Evolutionary conservation across 2,797 vertebrate species (phyloP).

Genomic region (Hydrocynus forskahlii): DNA sequence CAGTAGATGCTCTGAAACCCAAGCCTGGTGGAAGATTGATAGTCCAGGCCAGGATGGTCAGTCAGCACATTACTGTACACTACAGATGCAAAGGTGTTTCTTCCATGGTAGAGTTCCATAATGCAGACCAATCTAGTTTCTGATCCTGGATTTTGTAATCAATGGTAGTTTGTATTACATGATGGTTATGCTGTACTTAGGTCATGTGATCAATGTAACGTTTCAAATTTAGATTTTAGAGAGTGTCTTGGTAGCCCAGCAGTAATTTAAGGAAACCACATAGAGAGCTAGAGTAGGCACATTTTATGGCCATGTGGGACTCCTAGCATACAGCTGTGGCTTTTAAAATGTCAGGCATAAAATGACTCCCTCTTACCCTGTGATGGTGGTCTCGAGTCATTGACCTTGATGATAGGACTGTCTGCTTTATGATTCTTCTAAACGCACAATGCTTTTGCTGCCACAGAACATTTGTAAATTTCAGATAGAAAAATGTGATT

Average conservation of each 20-base stretch:
- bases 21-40: no score
- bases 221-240: no score
- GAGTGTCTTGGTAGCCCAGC: no score
- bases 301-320: background rate
- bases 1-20: no score
- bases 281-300: background rate
- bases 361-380: conserved; percentile 34
- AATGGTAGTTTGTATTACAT: background rate
- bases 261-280: background rate
- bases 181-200: conserved; percentile 20
- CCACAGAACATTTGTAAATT: conserved; percentile 28
- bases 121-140: background rate
- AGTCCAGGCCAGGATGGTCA: no score
- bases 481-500: conserved; percentile 31
- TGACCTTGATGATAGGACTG: conserved; percentile 47
- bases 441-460: conserved; percentile 36
- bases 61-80: background rate
- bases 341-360: conserved; percentile 37
- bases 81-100: background rate
- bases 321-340: conserved; percentile 11
- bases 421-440: conserved; percentile 48
- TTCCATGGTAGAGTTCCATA: no score
- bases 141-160: background rate
- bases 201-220: background rate
- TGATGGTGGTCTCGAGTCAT: conserved; percentile 42